phyloP scores from a whole-genome alignment of 2,113 vertebrate genomes.

The Sylvia atricapilla region DNA sequence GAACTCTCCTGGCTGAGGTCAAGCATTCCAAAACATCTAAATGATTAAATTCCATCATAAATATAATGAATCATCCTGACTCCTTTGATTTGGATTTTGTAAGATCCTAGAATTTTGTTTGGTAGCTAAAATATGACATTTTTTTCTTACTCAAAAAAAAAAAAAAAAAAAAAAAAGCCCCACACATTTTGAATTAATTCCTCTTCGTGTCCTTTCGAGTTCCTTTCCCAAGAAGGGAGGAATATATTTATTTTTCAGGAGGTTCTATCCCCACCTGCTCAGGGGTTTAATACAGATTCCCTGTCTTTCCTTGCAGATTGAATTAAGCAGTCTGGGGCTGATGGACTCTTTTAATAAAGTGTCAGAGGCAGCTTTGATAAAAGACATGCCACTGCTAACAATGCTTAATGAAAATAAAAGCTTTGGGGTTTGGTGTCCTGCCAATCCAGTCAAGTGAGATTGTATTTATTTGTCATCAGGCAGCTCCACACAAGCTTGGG shows the following conservation, averaged over 20 bases:
- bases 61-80: background rate
- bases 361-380: constrained; percentile 39
- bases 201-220: background rate
- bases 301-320: constrained; percentile 7
- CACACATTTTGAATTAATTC: background rate
- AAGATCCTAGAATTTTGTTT: background rate
- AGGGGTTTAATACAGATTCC: background rate
- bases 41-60: background rate
- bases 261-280: background rate
- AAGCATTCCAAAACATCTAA: background rate
- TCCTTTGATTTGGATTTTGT: background rate
- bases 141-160: background rate
- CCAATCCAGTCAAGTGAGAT: constrained; percentile 34
- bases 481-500: background rate
- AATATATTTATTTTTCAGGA: background rate
- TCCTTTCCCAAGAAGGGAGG: background rate
- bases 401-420: constrained; percentile 66
- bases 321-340: constrained; percentile 34
- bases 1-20: background rate
- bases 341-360: constrained; percentile 49
- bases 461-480: constrained; percentile 10
- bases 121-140: background rate
- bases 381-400: constrained; percentile 54
- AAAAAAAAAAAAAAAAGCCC: background rate
- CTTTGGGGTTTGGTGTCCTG: constrained; percentile 48